Conservation (phyloP, 2,797 vertebrate genomes). For the Aldrovandia affinis region DNA sequence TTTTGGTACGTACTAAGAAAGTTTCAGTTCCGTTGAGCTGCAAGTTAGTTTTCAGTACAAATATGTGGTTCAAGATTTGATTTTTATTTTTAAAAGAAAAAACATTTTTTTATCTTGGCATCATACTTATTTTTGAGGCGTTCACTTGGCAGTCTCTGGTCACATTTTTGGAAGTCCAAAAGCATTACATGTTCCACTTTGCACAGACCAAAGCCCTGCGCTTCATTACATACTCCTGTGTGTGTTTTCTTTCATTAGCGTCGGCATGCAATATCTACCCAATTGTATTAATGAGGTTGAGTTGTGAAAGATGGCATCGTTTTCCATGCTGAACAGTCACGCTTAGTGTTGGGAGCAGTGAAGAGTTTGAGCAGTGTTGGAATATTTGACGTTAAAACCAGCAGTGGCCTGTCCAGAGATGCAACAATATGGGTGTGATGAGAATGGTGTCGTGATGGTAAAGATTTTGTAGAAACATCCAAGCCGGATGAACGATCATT, state of each 20-base stretch:
- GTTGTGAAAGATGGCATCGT: background rate
- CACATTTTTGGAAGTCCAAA: background rate
- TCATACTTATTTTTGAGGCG: background rate
- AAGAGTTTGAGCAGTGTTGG: background rate
- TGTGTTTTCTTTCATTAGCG: background rate
- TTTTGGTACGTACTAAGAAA: background rate
- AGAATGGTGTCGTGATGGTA: too few species aligned
- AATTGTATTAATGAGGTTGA: too few species aligned
- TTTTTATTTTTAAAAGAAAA: too few species aligned
- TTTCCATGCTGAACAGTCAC: background rate
- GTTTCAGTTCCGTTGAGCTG: too few species aligned
- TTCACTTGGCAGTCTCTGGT: background rate
- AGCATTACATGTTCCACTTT: background rate
- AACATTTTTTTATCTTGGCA: too few species aligned
- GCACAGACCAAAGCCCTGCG: too few species aligned
- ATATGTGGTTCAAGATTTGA: too few species aligned
- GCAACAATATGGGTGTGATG: background rate
- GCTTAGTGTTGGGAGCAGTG: background rate
- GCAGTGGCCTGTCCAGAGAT: background rate
- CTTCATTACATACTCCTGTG: too few species aligned
- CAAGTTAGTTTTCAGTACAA: background rate
- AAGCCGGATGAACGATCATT: background rate
- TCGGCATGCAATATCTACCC: too few species aligned
- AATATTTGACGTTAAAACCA: background rate
- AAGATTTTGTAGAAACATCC: background rate